phyloP scores from a whole-genome alignment of 2,797 vertebrate species.

The Neostethus bicornis region DNA sequence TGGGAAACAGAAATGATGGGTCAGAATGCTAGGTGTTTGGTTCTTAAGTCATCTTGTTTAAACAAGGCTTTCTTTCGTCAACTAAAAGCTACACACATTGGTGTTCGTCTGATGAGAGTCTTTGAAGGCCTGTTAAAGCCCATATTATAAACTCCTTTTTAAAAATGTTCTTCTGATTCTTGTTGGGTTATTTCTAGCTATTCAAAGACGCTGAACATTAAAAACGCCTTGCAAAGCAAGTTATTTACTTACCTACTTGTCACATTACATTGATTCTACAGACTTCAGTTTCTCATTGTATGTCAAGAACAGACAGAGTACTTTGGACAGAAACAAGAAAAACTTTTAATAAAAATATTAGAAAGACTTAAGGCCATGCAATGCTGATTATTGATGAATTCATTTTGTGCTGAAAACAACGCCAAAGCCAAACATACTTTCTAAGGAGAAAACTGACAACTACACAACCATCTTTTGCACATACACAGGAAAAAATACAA shows the following conservation, averaged over 20 bases:
- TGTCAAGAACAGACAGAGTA: not conserved
- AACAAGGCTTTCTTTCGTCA: slow-evolving; percentile 14
- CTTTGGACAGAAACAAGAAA: not conserved
- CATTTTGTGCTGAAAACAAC: not conserved
- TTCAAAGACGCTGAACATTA: not conserved
- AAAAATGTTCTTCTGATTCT: slow-evolving; percentile 2
- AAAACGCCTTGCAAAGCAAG: not conserved
- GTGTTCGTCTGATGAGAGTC: slow-evolving; percentile 61
- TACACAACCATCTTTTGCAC: too few species aligned
- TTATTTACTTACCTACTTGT: slow-evolving; percentile 1
- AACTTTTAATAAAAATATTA: not conserved
- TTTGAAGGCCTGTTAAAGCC: too few species aligned
- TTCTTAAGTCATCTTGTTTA: slow-evolving; percentile 23
- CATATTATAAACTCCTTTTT: too few species aligned
- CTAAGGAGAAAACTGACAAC: not conserved
- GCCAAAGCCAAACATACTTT: too few species aligned
- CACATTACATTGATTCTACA: not conserved
- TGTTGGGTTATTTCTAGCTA: not conserved
- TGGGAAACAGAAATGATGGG: slow-evolving; percentile 71
- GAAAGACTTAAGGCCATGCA: not conserved
- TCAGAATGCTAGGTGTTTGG: slow-evolving; percentile 40
- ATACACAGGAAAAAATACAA: too few species aligned
- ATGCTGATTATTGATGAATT: not conserved
- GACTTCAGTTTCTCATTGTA: not conserved
- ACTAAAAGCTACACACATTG: slow-evolving; percentile 59